A percentile compares a stretch with the other conserved stretches of the same genome.
phyloP scores from a whole-genome alignment of 2,113 vertebrate species.

The Tyto alba region DNA sequence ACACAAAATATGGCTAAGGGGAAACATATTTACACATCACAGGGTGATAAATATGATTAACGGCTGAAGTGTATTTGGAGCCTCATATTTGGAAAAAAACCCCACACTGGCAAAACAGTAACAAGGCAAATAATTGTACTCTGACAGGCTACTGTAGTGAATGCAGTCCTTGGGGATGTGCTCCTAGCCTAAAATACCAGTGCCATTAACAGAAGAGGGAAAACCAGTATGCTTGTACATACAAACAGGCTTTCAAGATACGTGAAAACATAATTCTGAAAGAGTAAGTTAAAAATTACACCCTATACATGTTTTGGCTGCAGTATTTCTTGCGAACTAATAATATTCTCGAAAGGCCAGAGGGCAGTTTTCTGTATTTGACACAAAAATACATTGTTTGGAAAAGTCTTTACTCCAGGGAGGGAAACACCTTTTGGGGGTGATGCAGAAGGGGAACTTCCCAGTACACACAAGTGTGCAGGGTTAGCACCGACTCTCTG shows the following conservation, averaged over 20 bases:
- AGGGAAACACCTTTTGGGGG: not conserved
- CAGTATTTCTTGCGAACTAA: not conserved
- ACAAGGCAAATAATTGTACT: not conserved
- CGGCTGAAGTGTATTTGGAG: not conserved
- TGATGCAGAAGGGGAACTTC: not conserved
- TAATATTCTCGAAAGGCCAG: not conserved
- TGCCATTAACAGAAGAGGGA: not conserved
- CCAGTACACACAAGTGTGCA: rapidly evolving
- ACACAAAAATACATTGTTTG: not conserved
- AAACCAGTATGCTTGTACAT: not conserved
- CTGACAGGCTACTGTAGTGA: not conserved
- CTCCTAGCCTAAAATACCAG: not conserved
- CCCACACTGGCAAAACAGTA: not conserved
- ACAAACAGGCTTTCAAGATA: not conserved
- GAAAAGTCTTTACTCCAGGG: not conserved
- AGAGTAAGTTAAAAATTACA: not conserved
- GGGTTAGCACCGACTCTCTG: not conserved
- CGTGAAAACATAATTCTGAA: not conserved
- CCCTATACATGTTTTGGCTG: not conserved
- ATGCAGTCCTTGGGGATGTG: not conserved
- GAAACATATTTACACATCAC: slow-evolving; percentile 34
- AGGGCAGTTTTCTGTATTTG: not conserved
- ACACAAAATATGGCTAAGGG: slow-evolving; percentile 40
- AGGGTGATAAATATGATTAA: slow-evolving; percentile 15
- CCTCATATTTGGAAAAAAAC: not conserved